These are phyloP conservation scores for Sarcophaga peregrina DNA, from an alignment of 1,140 invertebrate genomes.

Conservation along the genomic window DNA sequence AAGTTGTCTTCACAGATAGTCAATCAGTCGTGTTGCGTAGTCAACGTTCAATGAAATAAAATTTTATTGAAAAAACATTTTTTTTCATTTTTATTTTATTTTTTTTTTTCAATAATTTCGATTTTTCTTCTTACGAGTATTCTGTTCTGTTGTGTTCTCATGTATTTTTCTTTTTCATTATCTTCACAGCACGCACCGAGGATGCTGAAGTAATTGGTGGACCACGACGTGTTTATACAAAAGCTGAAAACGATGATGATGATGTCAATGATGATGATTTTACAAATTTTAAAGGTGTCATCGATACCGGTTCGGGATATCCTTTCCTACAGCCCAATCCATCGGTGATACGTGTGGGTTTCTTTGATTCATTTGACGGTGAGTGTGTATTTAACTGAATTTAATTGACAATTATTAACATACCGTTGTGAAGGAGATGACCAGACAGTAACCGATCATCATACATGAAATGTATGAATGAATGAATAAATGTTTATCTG, in stretches of 20 bases:
- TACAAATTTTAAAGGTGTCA: conserved; percentile 58
- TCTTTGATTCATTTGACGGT: conserved; percentile 62
- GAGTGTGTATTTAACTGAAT: conserved; percentile 48
- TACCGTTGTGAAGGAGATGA: background rate
- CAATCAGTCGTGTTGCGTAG: no score
- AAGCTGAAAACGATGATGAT: conserved; percentile 10
- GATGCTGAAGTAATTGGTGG: conserved; percentile 58
- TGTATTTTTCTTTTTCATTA: conserved; percentile 26
- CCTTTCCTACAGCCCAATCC: conserved; percentile 59
- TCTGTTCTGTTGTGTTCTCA: background rate
- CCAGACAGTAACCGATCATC: background rate
- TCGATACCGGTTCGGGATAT: conserved; percentile 59
- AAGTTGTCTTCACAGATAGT: no score
- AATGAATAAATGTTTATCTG: no score
- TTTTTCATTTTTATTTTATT: background rate
- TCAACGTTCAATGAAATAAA: conserved; percentile 30
- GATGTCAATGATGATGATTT: conserved; percentile 49
- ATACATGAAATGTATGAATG: no score
- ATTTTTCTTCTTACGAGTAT: background rate
- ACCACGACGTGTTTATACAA: conserved; percentile 40
- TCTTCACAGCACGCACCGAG: conserved; percentile 56
- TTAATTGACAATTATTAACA: conserved; percentile 29
- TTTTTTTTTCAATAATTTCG: background rate
- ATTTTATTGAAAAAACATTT: no score
- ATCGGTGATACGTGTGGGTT: conserved; percentile 51